These are phyloP conservation scores for Rotaria magnacalcarata DNA, from an alignment of 2,888 invertebrate genomes.

Conservation along the genomic window DNA sequence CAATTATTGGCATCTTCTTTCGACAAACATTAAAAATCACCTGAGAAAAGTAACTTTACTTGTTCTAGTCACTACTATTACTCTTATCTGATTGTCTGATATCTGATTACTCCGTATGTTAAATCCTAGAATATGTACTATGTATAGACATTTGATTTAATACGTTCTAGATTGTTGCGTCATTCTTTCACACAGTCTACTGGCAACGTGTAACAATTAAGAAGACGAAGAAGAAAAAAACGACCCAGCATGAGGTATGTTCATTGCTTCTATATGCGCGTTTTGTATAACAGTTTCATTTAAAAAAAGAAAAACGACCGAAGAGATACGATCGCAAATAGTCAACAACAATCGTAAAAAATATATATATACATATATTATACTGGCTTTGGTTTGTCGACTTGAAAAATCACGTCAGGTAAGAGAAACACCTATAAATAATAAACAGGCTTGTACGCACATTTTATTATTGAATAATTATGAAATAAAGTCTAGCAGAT, in stretches of 20 bases:
- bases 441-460: no score
- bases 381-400: neutral
- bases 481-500: neutral
- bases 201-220: conserved; percentile 4
- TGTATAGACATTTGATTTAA: neutral
- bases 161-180: neutral
- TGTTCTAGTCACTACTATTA: no score
- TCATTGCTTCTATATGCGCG: neutral
- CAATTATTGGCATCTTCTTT: neutral
- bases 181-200: neutral
- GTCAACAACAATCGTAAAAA: neutral
- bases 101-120: neutral
- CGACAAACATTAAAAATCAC: neutral
- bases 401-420: conserved; percentile 4
- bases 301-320: no score
- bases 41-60: no score
- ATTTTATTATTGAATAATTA: neutral
- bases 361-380: neutral
- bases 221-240: neutral
- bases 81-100: no score
- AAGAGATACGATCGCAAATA: neutral
- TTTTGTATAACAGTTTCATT: neutral
- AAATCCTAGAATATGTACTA: neutral
- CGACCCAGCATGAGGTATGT: neutral
- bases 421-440: neutral